Base-by-base conservation (phyloP, 2,888 invertebrate species). In the Harpalus rufipes region DNA sequence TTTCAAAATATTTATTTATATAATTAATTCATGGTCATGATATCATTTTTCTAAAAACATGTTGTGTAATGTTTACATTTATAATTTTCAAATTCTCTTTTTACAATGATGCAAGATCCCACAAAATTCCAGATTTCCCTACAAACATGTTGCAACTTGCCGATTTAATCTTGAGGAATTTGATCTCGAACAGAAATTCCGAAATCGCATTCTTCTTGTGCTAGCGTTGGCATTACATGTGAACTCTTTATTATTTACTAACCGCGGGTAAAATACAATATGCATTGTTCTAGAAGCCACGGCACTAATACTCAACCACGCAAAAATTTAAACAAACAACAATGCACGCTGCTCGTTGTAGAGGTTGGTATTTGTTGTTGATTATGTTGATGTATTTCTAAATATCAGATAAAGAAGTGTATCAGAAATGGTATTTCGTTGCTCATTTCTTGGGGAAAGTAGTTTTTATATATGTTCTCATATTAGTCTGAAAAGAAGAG, bases 191-290 rank as follows among this genome's bases (percentile, higher is more conserved):
- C 72, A 74, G 41, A 74, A 74, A 74, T 74, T 74, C 72, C 72
- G 44, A 74, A 74, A 74, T 74, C 72, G 44, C 72, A 74, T 74
- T 74, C 72, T 72, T 32, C 63, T 41, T 68, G 68, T 68, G 39
- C 21, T 32, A 32, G 6, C 32, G 32, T 32, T 74, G 72, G 44
- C 72, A 74, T 74, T 74, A 78, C 58, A 78, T 21, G 80, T 44
- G 63, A 80, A 80, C 63, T 80, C 80, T 80, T 63, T 80, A 80
- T 63, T 80, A 63, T 44, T 80, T 41, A 80, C 79, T 79, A 58
- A 79, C 79, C 79, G 14, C 79, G 18, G 59, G 79, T 25, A 39
- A 58, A 79, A 79, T 79, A 59, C 80, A 80, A 59, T 80, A 63
- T 80, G 41, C 63, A 80, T 80, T 80, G 80, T 80, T 80, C 63